These are phyloP conservation scores for Hypselothyrea guttata DNA, from an alignment of 2,888 invertebrate species.

Conservation along the genomic window DNA sequence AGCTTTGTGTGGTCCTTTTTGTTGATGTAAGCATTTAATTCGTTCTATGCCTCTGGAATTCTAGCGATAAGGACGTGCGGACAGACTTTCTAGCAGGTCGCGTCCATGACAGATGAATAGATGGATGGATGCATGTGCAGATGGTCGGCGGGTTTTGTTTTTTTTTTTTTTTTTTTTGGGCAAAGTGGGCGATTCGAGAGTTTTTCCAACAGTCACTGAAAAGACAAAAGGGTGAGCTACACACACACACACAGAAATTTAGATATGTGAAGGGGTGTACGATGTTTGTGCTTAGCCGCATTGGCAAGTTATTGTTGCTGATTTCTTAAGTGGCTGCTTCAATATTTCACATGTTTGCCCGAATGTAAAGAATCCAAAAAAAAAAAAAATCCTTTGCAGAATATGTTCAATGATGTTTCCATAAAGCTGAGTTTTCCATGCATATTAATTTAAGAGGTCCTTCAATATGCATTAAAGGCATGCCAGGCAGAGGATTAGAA, in stretches of 20 bases:
- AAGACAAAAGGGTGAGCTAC: conserved; percentile 39
- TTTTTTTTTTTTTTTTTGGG: background rate
- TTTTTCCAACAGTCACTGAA: conserved; percentile 38
- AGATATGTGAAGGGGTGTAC: conserved; percentile 12
- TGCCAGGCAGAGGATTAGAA: too few species aligned
- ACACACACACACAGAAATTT: background rate
- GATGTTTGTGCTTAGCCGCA: conserved; percentile 34
- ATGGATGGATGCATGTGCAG: conserved; percentile 19
- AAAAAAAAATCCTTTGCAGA: conserved; percentile 47
- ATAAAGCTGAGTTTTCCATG: conserved; percentile 23
- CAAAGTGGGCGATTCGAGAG: conserved; percentile 11
- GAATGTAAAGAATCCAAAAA: conserved; percentile 54
- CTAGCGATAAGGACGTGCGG: conserved; percentile 49
- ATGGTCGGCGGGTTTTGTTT: conserved; percentile 2
- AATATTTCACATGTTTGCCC: conserved; percentile 47
- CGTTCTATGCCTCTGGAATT: conserved; percentile 56
- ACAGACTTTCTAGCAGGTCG: conserved; percentile 29
- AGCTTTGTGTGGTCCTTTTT: conserved; percentile 49
- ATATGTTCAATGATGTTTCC: conserved; percentile 51
- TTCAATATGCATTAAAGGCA: too few species aligned
- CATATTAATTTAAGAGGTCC: too few species aligned
- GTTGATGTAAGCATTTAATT: conserved; percentile 59
- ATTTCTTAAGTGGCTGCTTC: conserved; percentile 64
- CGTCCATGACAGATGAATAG: conserved; percentile 24
- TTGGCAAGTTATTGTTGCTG: conserved; percentile 58